Base-by-base conservation (phyloP, 2,797 vertebrate species). In the Enteromius viviparus region DNA sequence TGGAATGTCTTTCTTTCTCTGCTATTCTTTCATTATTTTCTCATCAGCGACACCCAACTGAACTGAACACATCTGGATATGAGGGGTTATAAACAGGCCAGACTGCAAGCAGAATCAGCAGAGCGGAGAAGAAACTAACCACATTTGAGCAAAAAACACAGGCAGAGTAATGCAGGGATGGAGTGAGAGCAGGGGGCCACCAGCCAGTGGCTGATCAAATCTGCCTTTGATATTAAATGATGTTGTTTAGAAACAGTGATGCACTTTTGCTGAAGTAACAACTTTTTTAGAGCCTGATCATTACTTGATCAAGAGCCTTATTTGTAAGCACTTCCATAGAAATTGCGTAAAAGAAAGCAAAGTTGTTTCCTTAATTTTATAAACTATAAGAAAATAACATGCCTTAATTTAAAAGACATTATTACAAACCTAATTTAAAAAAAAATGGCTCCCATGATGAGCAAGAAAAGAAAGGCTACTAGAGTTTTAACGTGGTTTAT, bases 61-160 rank as follows among this genome's bases (percentile, higher is more conserved):
- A 85, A 81, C 85, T 79, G 68, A 80, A 74, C 76, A 76, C 80
- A 87, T 87, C 66, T 88, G 51, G 82, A 81, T 71, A 72, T 68
- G 60, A 71, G 74, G 76, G 65, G 84, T 80, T 86, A 89, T 85
- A 87, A 87, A 88, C 82, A 87, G 62, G 83, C 29, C 81, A 53
- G 74, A 76, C 84, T 77, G 75, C 37, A 69, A 78, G 77, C 81
- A 65, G 34, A 58, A 82, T 78, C 51, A 26, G 69, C 60, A 49
- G 65, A 58, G 32, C 4, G 4, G 32, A 74, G 37, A 45, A 68
- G 82, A 87, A 85, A 88, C 80, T 84, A 87, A 86, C 86, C 69
- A 89, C 0, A 64, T 77, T 88, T 85, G 53, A 85, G 64, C 42
- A 47, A 85, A 37, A 86, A 69, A 80, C 85, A 84, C 32, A 12